Evolutionary conservation across 2,888 invertebrate genomes (phyloP), one percentile per base, ranked within the genome.

Genomic region (Rhagophthalmus giganteus): DNA sequence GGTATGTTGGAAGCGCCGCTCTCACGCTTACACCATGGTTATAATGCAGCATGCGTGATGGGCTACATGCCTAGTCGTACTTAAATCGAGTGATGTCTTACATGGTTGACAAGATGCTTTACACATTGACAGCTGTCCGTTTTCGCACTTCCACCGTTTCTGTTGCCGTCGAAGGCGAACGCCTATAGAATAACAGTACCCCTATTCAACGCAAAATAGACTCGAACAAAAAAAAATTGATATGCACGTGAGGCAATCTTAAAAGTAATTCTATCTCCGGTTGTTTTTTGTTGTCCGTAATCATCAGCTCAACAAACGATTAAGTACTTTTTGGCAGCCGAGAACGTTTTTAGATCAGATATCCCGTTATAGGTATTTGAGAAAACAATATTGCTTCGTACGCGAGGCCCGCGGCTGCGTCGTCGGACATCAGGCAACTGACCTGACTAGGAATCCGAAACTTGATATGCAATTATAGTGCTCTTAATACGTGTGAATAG

Each of bases 261-360:
- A 61, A 58, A 60, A 60, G 64, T 68, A 69, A 68, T 70, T 69
- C 67, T 65, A 69, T 67, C 64, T 64, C 63, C 57, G 57, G 61
- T 61, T 54, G 54, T 60, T 62, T 63, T 64, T 62, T 61, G 58
- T 56, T 38, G 25, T 31, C 54, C 48, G 44, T 48, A 48, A 48
- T 54, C 42, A 48, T 54, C 54, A 40, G 34, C 44, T 59, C 54
- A 53, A 48, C 57, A 62, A 64, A 63, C 62, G 60, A 62, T 66
- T 68, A 67, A 67, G 62, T 65, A 67, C 64, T 67, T 69, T 70
- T 70, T 70, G 69, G 68, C 66, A 65, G 68, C 63, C 63, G 60
- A 57, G 55, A 59, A 56, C 58, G 62, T 67, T 66, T 69, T 68
- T 66, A 63, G 62, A 53, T 50, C 54, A 54, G 35, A 51, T 49